Evolutionary conservation across 2,797 vertebrate genomes (phyloP).

Genomic region (Crypturellus tataupa): DNA sequence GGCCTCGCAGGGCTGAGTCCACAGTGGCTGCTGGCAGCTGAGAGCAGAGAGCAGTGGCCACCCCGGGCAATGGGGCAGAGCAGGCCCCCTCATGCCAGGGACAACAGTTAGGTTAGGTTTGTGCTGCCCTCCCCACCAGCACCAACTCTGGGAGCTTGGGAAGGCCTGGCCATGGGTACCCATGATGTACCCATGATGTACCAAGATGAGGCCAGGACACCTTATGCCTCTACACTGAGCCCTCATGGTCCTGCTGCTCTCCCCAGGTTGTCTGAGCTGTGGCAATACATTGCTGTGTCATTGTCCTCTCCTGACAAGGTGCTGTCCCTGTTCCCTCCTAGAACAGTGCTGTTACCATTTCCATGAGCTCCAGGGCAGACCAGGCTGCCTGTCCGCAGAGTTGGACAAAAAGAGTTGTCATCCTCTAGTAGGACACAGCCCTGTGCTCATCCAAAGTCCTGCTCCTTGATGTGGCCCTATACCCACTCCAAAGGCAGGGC

Average conservation of each 20-base stretch:
- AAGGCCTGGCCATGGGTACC: not conserved
- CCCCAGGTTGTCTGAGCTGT: not conserved
- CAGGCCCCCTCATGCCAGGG: not conserved
- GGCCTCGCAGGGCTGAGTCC: not conserved
- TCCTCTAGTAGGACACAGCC: not conserved
- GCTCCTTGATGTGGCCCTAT: fast-evolving
- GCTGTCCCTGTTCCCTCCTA: not conserved
- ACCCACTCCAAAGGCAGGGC: not conserved
- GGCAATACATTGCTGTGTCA: fast-evolving
- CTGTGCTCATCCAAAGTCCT: not conserved
- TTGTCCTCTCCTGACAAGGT: not conserved
- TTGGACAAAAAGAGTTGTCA: not conserved
- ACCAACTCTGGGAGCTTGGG: not conserved
- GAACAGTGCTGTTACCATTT: not conserved
- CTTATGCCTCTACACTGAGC: fast-evolving
- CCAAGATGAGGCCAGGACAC: not conserved
- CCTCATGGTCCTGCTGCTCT: not conserved
- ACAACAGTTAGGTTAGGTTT: fast-evolving
- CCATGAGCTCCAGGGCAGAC: not conserved
- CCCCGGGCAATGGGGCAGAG: not conserved
- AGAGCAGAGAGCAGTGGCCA: not conserved
- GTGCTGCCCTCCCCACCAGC: not conserved
- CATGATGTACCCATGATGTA: not conserved
- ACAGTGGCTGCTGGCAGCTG: not conserved
- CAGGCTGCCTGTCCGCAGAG: not conserved